Percentiles rank a stretch among this genome's conserved stretches.
Evolutionary conservation across 2,797 vertebrate genomes (phyloP).

Genomic region (Atherinosoma microstoma): DNA sequence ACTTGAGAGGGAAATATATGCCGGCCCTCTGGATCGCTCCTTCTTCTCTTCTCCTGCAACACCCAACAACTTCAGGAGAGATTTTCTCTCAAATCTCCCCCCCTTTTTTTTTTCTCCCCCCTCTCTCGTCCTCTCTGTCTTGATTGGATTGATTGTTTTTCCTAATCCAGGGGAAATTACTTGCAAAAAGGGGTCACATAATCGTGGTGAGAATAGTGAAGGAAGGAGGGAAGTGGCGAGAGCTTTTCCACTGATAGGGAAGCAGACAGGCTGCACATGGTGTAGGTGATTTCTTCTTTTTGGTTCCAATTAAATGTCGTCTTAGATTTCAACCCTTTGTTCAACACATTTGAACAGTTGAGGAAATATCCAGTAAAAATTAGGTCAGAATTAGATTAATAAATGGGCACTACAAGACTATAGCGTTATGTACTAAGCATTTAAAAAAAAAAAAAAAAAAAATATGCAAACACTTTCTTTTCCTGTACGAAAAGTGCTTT

Average conservation of each 20-base stretch:
- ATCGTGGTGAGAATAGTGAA: constrained; percentile 66
- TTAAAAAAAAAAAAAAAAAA: too few relatives aligned
- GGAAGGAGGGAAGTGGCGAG: constrained; percentile 51
- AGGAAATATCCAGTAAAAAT: background rate
- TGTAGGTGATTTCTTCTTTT: constrained; percentile 32
- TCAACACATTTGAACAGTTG: background rate
- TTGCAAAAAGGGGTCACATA: constrained; percentile 77
- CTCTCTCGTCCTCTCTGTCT: constrained; percentile 39
- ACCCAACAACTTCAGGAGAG: constrained; percentile 79
- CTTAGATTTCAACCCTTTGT: constrained; percentile 16
- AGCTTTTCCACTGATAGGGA: constrained; percentile 10
- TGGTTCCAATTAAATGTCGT: constrained; percentile 18
- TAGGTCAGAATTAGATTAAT: constrained; percentile 5
- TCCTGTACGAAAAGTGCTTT: too few relatives aligned
- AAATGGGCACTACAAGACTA: background rate
- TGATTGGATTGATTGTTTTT: constrained; percentile 87
- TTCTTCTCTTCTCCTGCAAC: constrained; percentile 64
- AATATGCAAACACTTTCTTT: too few relatives aligned
- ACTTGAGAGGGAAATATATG: constrained; percentile 84
- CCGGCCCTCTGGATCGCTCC: constrained; percentile 70
- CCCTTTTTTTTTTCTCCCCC: constrained; percentile 1
- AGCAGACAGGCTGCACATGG: constrained; percentile 3
- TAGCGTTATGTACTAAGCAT: background rate
- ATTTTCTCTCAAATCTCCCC: constrained; percentile 77
- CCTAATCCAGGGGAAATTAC: constrained; percentile 85